Evolutionary conservation across 1,140 invertebrate genomes (phyloP), one percentile per base, ranked within the genome.

Genomic region (Trissolcus basalis): DNA sequence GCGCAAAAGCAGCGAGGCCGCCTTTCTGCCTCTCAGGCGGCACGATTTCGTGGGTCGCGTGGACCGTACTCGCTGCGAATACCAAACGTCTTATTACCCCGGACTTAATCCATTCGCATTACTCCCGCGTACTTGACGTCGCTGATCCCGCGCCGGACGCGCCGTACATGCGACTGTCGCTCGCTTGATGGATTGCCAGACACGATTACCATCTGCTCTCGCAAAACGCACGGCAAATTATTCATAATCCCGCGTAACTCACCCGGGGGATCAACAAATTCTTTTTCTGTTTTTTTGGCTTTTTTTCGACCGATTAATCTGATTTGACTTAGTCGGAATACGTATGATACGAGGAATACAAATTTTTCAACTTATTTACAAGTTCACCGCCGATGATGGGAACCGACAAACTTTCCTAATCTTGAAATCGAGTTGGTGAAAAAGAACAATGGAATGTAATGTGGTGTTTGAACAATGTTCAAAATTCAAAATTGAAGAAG

Each of bases 41-140:
- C 39, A 63, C 80, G 74, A 60, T 68, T 82, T 80, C 74, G 47
- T 56, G 63, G 78, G 83, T 85, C 84, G 84, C 84, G 84, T 86
- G 84, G 84, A 85, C 79, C 60, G 69, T 70, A 81, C 83, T 77
- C 77, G 63, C 58, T 59, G 50, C 65, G 84, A 86, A 86, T 86
- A 84, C 83, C 82, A 84, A 85, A 68, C 72, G 78, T 63, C 73
- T 47, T 50, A 53, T 72, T 72, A 75, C 6, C 71, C 14, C 47
- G 39, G 47, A 58, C 32, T 12, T 39, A 41, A 56, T 68, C 47
- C 58, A 55, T 69, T 69, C 16, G 64, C 47, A 67, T 67, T 61
- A 15, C 56, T 16, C 10, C 41, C 39, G 45, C 39, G 53, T 56
- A 45, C 16, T 35, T 58, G 19, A 27, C 19, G 19, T 27, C 33